Conservation (phyloP, 23 tunicate genomes). For the Styela clava region DNA sequence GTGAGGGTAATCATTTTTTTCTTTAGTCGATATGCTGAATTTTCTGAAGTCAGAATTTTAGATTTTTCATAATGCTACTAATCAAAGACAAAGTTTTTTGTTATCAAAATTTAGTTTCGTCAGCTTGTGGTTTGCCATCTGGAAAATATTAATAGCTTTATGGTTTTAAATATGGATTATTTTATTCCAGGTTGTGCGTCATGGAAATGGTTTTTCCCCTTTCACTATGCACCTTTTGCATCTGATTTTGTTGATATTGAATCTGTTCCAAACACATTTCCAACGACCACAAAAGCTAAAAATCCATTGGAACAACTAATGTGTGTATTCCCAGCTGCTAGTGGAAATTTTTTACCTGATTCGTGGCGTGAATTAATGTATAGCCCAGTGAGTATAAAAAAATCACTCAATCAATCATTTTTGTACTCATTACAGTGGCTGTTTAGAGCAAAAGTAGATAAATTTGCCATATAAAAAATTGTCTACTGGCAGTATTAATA, state of each 20-base stretch:
- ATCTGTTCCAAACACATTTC: conserved; percentile 58
- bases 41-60: background rate
- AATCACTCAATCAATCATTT: background rate
- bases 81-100: no score
- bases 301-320: conserved; percentile 97
- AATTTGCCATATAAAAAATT: no score
- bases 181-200: conserved; percentile 78
- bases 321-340: conserved; percentile 99
- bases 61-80: background rate
- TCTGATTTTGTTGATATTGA: conserved; percentile 86
- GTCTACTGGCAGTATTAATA: no score
- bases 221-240: conserved; percentile 98
- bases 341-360: conserved; percentile 87
- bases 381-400: conserved; percentile 57
- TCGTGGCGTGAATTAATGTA: conserved; percentile 94
- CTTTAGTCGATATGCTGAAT: background rate
- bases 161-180: no score
- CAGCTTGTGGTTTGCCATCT: no score
- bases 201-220: conserved; percentile 98
- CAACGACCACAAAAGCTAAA: conserved; percentile 63
- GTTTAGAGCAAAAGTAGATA: no score
- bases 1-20: conserved; percentile 26
- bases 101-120: no score
- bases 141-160: no score
- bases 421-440: background rate